A percentile compares a stretch with the other conserved stretches of the same genome.
Conservation (phyloP, 2,888 invertebrate genomes). For the Coelopa pilipes region DNA sequence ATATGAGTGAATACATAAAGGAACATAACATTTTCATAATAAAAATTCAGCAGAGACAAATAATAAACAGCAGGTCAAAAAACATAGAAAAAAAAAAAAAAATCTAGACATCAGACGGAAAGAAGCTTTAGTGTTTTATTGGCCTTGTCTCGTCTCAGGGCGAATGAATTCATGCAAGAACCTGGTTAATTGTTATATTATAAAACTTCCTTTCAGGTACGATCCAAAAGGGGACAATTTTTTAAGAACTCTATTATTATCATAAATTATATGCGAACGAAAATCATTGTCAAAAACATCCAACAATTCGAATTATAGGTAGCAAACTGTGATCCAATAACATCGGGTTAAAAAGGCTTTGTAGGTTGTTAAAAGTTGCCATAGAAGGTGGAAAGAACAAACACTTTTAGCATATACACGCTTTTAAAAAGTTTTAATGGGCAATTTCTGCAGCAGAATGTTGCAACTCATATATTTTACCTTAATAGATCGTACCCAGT, state of each 20-base stretch:
- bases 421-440: constrained; percentile 9
- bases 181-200: constrained; percentile 20
- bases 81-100: constrained; percentile 30
- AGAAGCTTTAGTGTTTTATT: neutral
- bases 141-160: constrained; percentile 15
- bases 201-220: constrained; percentile 63
- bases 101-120: neutral
- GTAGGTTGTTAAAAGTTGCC: neutral
- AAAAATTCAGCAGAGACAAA: constrained; percentile 40
- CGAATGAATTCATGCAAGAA: constrained; percentile 32
- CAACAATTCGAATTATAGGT: too few species aligned
- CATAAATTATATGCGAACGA: constrained; percentile 18
- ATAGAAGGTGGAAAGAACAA: constrained; percentile 10
- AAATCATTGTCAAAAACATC: constrained; percentile 28
- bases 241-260: constrained; percentile 19
- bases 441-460: constrained; percentile 10
- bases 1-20: neutral
- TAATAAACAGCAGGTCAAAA: constrained; percentile 30
- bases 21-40: constrained; percentile 38
- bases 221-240: constrained; percentile 65
- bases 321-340: too few species aligned
- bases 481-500: constrained; percentile 68
- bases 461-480: constrained; percentile 57
- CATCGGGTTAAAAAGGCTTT: constrained; percentile 21
- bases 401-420: constrained; percentile 32